phyloP scores from a whole-genome alignment of 2,888 invertebrate genomes.

The Nezara viridula region DNA sequence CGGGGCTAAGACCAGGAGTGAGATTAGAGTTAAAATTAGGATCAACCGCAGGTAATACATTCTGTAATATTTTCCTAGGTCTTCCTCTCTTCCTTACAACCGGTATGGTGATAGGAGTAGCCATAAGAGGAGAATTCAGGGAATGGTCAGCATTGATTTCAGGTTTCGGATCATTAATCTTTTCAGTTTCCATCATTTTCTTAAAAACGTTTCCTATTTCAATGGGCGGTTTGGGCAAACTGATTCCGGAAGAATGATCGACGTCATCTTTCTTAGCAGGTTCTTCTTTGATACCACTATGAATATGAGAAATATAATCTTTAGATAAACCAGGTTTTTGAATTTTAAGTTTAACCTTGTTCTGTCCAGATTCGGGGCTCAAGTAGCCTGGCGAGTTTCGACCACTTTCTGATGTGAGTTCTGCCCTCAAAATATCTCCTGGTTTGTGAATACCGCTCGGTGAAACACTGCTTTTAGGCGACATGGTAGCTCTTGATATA shows the following conservation, averaged over 20 bases:
- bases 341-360: slow-evolving; percentile 44
- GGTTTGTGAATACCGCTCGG: slow-evolving; percentile 57
- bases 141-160: not conserved
- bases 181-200: slow-evolving; percentile 58
- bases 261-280: not conserved
- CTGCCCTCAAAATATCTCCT: slow-evolving; percentile 26
- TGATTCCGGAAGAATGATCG: slow-evolving; percentile 23
- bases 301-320: not conserved
- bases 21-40: not conserved
- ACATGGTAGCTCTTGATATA: slow-evolving; percentile 65
- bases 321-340: slow-evolving; percentile 35
- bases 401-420: slow-evolving; percentile 51
- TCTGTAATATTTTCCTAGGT: slow-evolving; percentile 61
- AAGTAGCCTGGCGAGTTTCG: slow-evolving; percentile 51
- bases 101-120: not conserved
- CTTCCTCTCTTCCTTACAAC: slow-evolving; percentile 62
- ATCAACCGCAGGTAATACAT: slow-evolving; percentile 11
- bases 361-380: slow-evolving; percentile 25
- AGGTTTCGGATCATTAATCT: not conserved
- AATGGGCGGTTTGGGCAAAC: slow-evolving; percentile 45
- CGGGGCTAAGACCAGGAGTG: not conserved
- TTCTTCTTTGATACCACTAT: slow-evolving; percentile 8
- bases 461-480: slow-evolving; percentile 62
- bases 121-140: not conserved
- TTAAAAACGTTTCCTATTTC: slow-evolving; percentile 63